Conservation (phyloP, 2,113 vertebrate genomes). For the Muscicapa adusta region DNA sequence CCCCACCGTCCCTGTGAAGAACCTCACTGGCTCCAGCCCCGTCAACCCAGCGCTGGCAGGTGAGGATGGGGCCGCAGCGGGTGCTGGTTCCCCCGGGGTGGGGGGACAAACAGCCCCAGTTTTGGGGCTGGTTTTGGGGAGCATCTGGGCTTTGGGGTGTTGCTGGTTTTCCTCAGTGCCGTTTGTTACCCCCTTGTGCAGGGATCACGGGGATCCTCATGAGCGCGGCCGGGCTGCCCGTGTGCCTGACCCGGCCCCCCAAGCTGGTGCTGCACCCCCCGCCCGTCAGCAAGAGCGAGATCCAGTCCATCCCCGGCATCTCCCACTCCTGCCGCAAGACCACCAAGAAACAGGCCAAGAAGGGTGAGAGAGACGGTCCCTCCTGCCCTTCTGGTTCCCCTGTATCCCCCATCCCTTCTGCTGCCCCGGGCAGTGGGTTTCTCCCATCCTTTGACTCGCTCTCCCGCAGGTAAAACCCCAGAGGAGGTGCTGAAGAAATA, state of each 20-base stretch:
- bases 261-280: slow-evolving; percentile 90
- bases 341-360: slow-evolving; percentile 91
- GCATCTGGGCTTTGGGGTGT: neutral
- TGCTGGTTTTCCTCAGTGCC: neutral
- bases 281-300: slow-evolving; percentile 88
- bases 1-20: slow-evolving; percentile 92
- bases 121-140: neutral
- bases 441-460: neutral
- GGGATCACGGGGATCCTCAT: slow-evolving; percentile 96
- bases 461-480: slow-evolving; percentile 79
- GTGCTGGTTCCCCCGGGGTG: neutral
- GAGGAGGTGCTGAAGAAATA: slow-evolving; percentile 94
- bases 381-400: neutral
- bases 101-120: neutral
- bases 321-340: slow-evolving; percentile 91
- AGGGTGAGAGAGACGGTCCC: slow-evolving; percentile 74
- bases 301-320: slow-evolving; percentile 89
- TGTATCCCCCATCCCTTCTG: accelerated
- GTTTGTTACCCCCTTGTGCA: neutral
- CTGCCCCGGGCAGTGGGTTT: neutral
- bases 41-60: slow-evolving; percentile 91
- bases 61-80: neutral
- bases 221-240: slow-evolving; percentile 89
- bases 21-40: slow-evolving; percentile 88
- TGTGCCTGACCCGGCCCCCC: slow-evolving; percentile 91